Base-by-base conservation (phyloP, 2,797 vertebrate species). In the Ibycter americanus region DNA sequence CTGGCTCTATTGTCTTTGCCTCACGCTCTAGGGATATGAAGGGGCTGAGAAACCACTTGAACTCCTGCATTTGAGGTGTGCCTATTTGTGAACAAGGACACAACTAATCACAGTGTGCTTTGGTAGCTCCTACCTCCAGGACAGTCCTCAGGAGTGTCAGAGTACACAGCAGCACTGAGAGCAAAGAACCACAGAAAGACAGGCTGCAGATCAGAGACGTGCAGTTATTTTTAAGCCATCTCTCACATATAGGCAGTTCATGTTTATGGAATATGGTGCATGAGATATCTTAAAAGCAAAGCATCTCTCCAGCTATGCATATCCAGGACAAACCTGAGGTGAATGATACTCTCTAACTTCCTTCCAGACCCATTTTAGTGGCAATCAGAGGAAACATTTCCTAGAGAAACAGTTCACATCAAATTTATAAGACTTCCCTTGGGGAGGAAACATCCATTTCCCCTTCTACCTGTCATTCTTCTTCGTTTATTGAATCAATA, bases 401-500 rank as follows among this genome's bases (percentile, higher is more conserved):
- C 87, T 63, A 52, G 26, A 86, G 23, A 77, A 95, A 89, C n/a
- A 40, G 56, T 44, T 95, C 84, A n/a, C 40, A 80, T 86, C 68
- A 23, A 52, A 96, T 90, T 82, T 84, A 67, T 93, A 66, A 96
- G 76, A 90, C 62, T 91, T 83, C 89, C 87, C 89, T 38, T 70
- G 83, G 77, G 85, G 61, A 79, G 70, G 87, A 92, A 85, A 65
- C 74, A 83, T 93, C 91, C 47, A 95, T 94, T 95, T 94, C 85
- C 46, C 62, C 44, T 81, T 91, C 91, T 83, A 96, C 93, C 93
- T 95, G 89, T 72, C 82, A 79, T 94, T 83, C 79, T 83, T 95
- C 76, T 92, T 86, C 29, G 0, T 65, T 95, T 95, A 90, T 78
- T 89, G 77, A 40, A 67, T 82, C 80, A 76, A 66, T 84, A 93